Evolutionary conservation across 1,140 invertebrate genomes (phyloP).

Genomic region (Lysiphlebus fabarum): DNA sequence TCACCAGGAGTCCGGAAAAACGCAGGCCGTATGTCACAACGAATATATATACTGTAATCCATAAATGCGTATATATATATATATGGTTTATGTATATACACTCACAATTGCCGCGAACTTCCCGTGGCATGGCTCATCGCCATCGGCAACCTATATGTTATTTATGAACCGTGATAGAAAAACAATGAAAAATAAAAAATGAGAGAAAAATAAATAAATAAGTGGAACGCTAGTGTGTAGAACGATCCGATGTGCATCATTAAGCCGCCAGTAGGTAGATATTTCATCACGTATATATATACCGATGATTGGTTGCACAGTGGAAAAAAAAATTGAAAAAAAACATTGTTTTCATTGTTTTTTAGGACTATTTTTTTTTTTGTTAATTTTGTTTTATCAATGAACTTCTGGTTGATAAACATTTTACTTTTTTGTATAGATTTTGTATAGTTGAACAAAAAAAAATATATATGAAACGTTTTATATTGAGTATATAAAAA

Average conservation of each 20-base stretch:
- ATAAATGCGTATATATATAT: background rate
- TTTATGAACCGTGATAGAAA: slow-evolving; percentile 15
- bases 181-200: slow-evolving; percentile 8
- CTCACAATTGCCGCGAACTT: background rate
- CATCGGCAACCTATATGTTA: slow-evolving; percentile 16
- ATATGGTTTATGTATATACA: too few relatives aligned
- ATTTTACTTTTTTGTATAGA: too few relatives aligned
- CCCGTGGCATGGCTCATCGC: slow-evolving; percentile 14
- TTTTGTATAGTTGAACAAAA: too few relatives aligned
- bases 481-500: too few relatives aligned
- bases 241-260: slow-evolving; percentile 10
- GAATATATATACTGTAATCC: slow-evolving; percentile 5
- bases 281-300: slow-evolving; percentile 1
- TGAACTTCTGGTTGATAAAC: too few relatives aligned
- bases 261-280: slow-evolving; percentile 3
- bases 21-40: slow-evolving; percentile 11
- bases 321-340: too few relatives aligned
- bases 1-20: slow-evolving; percentile 4
- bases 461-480: too few relatives aligned
- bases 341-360: too few relatives aligned
- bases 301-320: too few relatives aligned
- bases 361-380: too few relatives aligned
- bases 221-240: background rate
- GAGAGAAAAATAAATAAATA: background rate
- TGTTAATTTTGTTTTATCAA: too few relatives aligned